These are phyloP conservation scores for Podarcis muralis DNA, from an alignment of 2,113 vertebrate species.

Conservation along the genomic window DNA sequence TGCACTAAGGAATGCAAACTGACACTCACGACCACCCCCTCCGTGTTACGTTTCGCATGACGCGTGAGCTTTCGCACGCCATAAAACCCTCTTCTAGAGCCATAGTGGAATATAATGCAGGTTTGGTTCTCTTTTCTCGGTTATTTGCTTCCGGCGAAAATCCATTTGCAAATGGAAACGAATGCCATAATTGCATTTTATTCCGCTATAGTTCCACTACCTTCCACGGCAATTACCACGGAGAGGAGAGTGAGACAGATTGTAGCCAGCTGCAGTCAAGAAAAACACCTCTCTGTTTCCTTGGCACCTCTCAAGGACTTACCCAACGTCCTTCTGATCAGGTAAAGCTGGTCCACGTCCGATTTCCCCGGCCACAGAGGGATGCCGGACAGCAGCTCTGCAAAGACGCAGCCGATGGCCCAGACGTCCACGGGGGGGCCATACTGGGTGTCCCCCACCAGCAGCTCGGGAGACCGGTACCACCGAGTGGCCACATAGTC, in stretches of 20 bases:
- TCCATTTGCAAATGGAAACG: no score
- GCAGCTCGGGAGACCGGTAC: constrained; percentile 92
- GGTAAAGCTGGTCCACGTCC: constrained; percentile 93
- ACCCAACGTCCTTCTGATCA: constrained; percentile 92
- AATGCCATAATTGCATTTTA: no score
- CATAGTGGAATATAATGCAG: no score
- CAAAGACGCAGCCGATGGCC: constrained; percentile 94
- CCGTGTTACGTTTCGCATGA: no score
- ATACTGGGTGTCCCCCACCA: constrained; percentile 94
- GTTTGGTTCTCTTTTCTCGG: no score
- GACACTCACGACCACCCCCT: no score
- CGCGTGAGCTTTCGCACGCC: no score
- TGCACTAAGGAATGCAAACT: no score
- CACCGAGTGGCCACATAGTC: constrained; percentile 96
- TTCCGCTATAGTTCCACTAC: no score
- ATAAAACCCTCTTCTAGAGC: no score
- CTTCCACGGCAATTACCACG: no score
- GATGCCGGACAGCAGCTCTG: constrained; percentile 86
- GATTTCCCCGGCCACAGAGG: constrained; percentile 95
- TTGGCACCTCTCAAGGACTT: constrained; percentile 43
- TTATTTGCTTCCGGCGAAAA: no score
- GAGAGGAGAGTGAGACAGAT: background rate
- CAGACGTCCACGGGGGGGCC: constrained; percentile 93
- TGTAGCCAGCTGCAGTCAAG: background rate
- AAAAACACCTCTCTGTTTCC: background rate